Percentiles rank a stretch among this genome's conserved stretches.
These are phyloP conservation scores for Malurus splendens DNA, from an alignment of 2,797 vertebrate genomes.

Conservation along the genomic window DNA sequence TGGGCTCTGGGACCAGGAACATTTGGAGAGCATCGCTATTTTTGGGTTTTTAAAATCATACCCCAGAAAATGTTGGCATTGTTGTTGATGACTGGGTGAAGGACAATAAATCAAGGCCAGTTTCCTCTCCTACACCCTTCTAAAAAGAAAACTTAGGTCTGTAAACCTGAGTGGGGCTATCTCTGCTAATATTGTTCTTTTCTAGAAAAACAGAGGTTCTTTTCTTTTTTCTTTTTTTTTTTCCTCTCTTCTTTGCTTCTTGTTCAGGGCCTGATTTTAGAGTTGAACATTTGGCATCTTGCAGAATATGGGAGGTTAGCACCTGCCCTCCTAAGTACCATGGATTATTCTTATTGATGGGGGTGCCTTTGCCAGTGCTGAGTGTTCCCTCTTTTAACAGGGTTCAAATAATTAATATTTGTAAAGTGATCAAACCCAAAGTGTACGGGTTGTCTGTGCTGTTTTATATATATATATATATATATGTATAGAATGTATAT, in stretches of 20 bases:
- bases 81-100: not conserved
- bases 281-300: not conserved
- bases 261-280: not conserved
- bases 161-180: not conserved
- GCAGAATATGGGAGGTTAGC: not conserved
- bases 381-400: not conserved
- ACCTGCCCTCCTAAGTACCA: not conserved
- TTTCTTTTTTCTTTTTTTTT: no score
- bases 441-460: accelerated
- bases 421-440: not conserved
- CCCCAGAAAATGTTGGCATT: not conserved
- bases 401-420: accelerated
- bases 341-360: not conserved
- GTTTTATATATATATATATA: not conserved
- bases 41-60: not conserved
- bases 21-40: not conserved
- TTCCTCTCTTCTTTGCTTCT: not conserved
- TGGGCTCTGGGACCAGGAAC: not conserved
- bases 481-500: no score
- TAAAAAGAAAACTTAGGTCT: not conserved
- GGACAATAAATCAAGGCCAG: not conserved
- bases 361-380: not conserved
- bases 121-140: not conserved
- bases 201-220: not conserved
- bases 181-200: not conserved